Evolutionary conservation across 1,140 invertebrate genomes (phyloP).

Genomic region (Zelostemma sp.): DNA sequence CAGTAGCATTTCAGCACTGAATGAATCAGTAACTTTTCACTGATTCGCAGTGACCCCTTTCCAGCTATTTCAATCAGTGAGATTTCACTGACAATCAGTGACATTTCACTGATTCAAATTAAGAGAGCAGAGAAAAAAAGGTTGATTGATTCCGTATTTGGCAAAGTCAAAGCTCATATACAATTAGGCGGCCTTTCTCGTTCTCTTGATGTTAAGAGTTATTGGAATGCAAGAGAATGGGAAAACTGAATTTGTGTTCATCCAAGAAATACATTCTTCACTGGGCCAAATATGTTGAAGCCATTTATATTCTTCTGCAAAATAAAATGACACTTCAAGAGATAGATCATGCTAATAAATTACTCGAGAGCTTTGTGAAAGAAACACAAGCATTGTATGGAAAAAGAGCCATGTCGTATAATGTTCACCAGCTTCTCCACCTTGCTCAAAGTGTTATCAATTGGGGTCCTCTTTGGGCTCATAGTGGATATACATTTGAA

Average conservation of each 20-base stretch:
- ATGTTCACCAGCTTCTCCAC: constrained; percentile 12
- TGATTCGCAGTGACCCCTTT: too few relatives aligned
- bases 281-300: constrained; percentile 22
- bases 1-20: too few relatives aligned
- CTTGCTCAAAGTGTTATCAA: constrained; percentile 2
- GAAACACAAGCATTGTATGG: constrained; percentile 6
- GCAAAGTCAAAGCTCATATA: not conserved
- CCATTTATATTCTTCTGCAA: constrained; percentile 3
- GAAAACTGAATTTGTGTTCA: constrained; percentile 18
- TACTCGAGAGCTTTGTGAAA: not conserved
- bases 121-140: too few relatives aligned
- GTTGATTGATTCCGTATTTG: too few relatives aligned
- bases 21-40: too few relatives aligned
- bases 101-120: too few relatives aligned
- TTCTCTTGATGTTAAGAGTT: constrained; percentile 5
- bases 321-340: not conserved
- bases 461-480: constrained; percentile 8
- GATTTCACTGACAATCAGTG: too few relatives aligned
- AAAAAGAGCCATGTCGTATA: constrained; percentile 8
- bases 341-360: too few relatives aligned
- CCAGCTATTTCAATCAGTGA: too few relatives aligned
- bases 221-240: constrained; percentile 16
- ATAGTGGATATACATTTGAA: too few relatives aligned
- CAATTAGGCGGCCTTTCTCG: constrained; percentile 17
- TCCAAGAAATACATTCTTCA: not conserved